These are phyloP conservation scores for Canis aureus DNA, from an alignment of 2,113 vertebrate genomes.

Conservation along the genomic window DNA sequence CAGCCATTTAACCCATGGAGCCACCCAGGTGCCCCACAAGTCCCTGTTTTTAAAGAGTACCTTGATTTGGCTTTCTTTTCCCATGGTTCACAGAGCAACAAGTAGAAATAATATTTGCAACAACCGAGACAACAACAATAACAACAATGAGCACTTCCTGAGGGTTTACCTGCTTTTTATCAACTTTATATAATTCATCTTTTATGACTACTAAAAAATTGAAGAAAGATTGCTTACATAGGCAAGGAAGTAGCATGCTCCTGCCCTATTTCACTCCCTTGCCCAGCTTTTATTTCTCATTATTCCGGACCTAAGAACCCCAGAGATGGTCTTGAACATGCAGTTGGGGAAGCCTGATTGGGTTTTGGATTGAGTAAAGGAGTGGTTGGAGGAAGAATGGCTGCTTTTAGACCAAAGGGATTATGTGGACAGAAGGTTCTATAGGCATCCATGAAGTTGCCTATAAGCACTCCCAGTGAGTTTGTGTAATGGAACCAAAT, in stretches of 20 bases:
- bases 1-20: neutral
- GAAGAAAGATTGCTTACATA: neutral
- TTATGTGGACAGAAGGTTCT: neutral
- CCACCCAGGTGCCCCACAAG: neutral
- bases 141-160: neutral
- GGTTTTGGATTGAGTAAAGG: neutral
- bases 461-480: neutral
- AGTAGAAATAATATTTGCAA: conserved; percentile 1
- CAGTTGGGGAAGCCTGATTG: neutral
- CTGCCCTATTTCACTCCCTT: neutral
- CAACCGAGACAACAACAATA: neutral
- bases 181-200: neutral
- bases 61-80: conserved; percentile 54
- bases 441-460: neutral
- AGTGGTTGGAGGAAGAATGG: neutral
- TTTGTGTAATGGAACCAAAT: neutral
- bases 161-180: neutral
- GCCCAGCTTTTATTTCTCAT: conserved; percentile 2
- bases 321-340: neutral
- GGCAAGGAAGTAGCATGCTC: neutral
- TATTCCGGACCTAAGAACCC: neutral
- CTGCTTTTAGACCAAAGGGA: neutral
- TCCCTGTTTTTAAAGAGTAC: conserved; percentile 40
- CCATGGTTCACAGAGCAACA: neutral
- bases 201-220: neutral